A percentile compares a stretch with the other conserved stretches of the same genome.
phyloP scores from a whole-genome alignment of 2,113 vertebrate genomes.

The Syngnathus scovelli region DNA sequence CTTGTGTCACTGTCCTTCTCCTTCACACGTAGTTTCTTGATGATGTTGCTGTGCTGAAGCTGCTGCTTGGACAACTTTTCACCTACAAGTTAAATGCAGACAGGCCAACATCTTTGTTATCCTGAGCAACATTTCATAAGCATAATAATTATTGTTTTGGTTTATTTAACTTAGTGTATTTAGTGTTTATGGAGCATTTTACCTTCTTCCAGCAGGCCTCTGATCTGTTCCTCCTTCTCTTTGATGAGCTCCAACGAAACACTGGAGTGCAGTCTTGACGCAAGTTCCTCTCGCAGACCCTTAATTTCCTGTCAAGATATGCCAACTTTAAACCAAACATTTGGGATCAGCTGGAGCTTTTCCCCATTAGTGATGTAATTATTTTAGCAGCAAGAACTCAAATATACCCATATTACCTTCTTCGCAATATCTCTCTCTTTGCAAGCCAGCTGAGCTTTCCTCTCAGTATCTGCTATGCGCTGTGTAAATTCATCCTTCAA shows the following conservation, averaged over 20 bases:
- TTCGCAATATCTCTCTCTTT: constrained; percentile 94
- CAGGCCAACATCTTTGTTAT: background rate
- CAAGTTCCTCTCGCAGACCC: constrained; percentile 84
- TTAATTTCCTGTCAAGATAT: constrained; percentile 81
- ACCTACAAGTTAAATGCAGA: constrained; percentile 63
- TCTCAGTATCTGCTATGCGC: constrained; percentile 92
- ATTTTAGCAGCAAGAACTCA: background rate
- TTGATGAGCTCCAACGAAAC: constrained; percentile 88
- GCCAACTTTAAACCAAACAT: background rate
- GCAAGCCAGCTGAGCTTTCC: constrained; percentile 91
- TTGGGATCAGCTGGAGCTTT: constrained; percentile 2
- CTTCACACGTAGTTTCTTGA: constrained; percentile 93
- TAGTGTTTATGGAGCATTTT: constrained; percentile 1
- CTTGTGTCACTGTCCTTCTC: constrained; percentile 86
- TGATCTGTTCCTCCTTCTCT: constrained; percentile 97
- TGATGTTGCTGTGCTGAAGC: constrained; percentile 92
- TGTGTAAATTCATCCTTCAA: constrained; percentile 95
- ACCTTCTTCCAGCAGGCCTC: constrained; percentile 96
- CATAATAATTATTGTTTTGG: no score
- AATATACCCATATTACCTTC: constrained; percentile 75
- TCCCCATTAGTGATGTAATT: background rate
- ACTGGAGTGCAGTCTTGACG: constrained; percentile 83
- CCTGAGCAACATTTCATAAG: background rate
- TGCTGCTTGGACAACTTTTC: constrained; percentile 98
- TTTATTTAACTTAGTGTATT: background rate